phyloP scores from a whole-genome alignment of 2,113 vertebrate genomes.

The Ammospiza nelsoni region DNA sequence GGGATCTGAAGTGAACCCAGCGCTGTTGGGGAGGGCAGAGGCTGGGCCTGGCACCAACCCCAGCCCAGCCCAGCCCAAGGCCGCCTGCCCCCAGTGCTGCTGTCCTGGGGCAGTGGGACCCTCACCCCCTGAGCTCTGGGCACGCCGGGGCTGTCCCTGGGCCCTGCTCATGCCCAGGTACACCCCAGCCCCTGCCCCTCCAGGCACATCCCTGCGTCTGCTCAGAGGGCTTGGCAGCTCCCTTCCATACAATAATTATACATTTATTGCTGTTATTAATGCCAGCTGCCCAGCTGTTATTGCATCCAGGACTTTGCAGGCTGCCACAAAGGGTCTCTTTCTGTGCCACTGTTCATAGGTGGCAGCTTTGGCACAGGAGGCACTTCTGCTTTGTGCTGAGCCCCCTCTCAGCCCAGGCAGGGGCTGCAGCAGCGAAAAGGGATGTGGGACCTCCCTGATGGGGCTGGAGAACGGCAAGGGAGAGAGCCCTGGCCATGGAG shows the following conservation, averaged over 20 bases:
- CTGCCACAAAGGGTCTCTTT: not conserved
- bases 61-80: fast-evolving
- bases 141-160: not conserved
- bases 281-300: not conserved
- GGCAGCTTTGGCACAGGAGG: not conserved
- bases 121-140: not conserved
- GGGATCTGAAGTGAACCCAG: not conserved
- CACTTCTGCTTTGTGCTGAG: not conserved
- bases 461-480: not conserved
- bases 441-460: too few relatives aligned
- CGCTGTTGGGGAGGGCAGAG: fast-evolving
- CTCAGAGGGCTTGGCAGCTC: not conserved
- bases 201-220: fast-evolving
- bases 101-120: not conserved
- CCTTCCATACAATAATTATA: too few relatives aligned
- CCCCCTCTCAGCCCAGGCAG: not conserved
- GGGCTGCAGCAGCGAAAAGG: not conserved
- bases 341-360: fast-evolving
- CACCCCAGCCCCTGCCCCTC: not conserved
- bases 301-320: not conserved
- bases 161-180: not conserved
- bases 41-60: not conserved
- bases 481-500: not conserved
- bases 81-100: not conserved
- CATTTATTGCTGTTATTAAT: not conserved